Evolutionary conservation across 2,797 vertebrate genomes (phyloP), one percentile per base, ranked within the genome.

Genomic region (Micrastur ruficollis): DNA sequence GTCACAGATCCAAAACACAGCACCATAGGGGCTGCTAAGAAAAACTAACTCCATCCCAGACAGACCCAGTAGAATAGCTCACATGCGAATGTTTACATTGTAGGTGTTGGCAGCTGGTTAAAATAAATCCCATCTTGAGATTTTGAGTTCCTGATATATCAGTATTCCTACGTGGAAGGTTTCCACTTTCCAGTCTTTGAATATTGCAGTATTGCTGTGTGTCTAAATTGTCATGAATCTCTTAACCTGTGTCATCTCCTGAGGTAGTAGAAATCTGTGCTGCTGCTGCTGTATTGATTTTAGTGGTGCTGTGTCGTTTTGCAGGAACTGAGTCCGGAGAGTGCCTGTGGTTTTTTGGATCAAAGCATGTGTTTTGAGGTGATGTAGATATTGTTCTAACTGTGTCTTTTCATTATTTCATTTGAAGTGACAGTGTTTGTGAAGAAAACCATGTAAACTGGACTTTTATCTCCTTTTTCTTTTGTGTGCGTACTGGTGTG

Each of bases 101-200:
- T 2, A 65, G 81, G 2, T 38, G 6, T 46, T 62, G 23, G 75
- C 82, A 58, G 34, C 31, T 87, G 53, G 67, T 63, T 65, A 15
- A 76, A 72, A 65, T 18, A 66, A 94, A 59, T 25, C 50, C 52
- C 14, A 5, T 18, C 1, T 0, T 56, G 50, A 49, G 14, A 23
- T 46, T 65, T 3, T 15, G 63, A 55, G 63, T 14, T 70, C 71
- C 19, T 19, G 0, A 3, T 22, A 5, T 6, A 11, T 29, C 4
- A 1, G 5, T 67, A 50, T 79, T 66, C 10, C 18, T 8, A 2
- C 0, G 0, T 62, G 55, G 38, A 65, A 40, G 13, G 10, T 73
- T 80, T 85, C 34, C 11, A n/a, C 11, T 53, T 68, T 29, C 20
- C 68, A 16, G 21, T 42, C 22, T 56, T 71, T 22, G 38, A 36